These are phyloP conservation scores for Pycnonotus jocosus DNA, from an alignment of 2,113 vertebrate genomes.

Conservation along the genomic window DNA sequence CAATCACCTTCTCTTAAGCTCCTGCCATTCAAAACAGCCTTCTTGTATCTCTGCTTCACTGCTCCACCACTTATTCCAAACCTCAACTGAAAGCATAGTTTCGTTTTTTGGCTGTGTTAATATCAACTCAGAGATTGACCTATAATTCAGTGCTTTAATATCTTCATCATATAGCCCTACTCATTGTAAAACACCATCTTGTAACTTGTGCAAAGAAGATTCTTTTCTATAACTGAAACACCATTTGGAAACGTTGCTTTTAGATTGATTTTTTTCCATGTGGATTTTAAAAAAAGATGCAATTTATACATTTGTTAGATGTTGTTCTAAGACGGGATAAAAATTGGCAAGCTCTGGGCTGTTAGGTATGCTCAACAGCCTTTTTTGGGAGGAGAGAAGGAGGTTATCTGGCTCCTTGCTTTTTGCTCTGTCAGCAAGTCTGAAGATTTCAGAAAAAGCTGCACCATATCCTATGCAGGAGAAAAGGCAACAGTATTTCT, in stretches of 20 bases:
- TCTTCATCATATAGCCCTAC: background rate
- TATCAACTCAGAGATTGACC: background rate
- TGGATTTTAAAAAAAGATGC: accelerated
- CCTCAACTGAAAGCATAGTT: background rate
- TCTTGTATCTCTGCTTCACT: background rate
- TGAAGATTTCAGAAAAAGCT: background rate
- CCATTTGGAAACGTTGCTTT: background rate
- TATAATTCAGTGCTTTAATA: background rate
- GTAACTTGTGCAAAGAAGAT: background rate
- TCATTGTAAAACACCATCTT: background rate
- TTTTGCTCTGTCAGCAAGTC: constrained; percentile 15
- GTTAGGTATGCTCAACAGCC: background rate
- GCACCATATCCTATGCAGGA: background rate
- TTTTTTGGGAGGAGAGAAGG: background rate
- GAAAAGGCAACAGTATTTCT: background rate
- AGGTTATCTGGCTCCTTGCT: background rate
- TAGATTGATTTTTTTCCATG: background rate
- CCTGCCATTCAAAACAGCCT: constrained; percentile 14
- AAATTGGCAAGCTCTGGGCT: background rate
- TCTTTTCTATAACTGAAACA: background rate
- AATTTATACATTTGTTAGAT: background rate
- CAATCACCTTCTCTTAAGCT: background rate
- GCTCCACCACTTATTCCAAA: background rate
- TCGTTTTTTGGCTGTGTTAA: background rate
- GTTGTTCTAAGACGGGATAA: background rate